Percentiles rank a stretch among this genome's conserved stretches.
Conservation (phyloP, 2,113 vertebrate genomes). For the Leucosticte australis region DNA sequence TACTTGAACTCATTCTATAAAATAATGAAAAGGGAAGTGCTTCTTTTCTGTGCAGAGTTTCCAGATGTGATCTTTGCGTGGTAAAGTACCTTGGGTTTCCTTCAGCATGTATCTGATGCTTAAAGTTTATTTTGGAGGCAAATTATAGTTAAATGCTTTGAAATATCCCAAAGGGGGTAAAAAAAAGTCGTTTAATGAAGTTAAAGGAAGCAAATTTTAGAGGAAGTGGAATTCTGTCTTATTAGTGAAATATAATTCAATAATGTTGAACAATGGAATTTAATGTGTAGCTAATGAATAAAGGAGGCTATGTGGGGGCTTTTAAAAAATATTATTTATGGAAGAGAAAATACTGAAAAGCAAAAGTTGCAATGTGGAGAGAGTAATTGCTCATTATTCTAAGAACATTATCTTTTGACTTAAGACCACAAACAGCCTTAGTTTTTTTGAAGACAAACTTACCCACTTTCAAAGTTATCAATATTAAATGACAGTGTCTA, state of each 20-base stretch:
- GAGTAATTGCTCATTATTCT: neutral
- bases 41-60: neutral
- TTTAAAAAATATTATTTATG: neutral
- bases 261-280: neutral
- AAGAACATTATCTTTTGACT: neutral
- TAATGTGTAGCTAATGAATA: neutral
- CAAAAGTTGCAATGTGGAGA: neutral
- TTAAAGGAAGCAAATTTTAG: neutral
- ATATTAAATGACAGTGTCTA: neutral
- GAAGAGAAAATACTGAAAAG: neutral
- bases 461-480: neutral
- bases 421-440: neutral
- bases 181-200: neutral
- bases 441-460: neutral
- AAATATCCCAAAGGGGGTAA: neutral
- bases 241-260: conserved; percentile 36
- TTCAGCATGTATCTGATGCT: neutral
- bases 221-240: conserved; percentile 12
- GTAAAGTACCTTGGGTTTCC: neutral
- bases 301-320: neutral
- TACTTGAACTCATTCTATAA: neutral
- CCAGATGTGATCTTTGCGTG: neutral
- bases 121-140: neutral
- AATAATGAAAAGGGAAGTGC: neutral
- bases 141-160: conserved; percentile 28